Base-by-base conservation (phyloP, 37 sponge, comb jelly and placozoan species). In the Oscarella lobularis region DNA sequence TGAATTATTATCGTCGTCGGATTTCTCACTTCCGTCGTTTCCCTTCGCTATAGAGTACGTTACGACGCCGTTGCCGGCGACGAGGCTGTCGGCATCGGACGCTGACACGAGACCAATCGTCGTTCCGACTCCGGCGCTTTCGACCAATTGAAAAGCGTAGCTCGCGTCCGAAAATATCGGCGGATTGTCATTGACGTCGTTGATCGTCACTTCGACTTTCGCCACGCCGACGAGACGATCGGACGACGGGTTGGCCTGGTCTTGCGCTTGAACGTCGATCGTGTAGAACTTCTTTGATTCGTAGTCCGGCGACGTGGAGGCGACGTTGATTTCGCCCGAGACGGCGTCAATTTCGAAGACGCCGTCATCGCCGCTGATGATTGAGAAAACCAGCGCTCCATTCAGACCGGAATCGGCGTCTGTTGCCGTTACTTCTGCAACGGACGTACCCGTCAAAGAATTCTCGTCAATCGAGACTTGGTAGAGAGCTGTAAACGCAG, bases 161-260 rank as follows among this genome's bases (percentile, higher is more conserved):
- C 60, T 6, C 0, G 38, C 2, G 5, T 34, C 1, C 4, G 65
- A 29, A 74, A 90, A 90, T 3, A 60, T 38, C 41, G 91, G 91
- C 35, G 70, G 2, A 37, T 83, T 87, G 55, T 90, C 91, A 77
- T 90, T 84, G 0, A 76, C 82, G 33, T 86, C 83, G 3, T 72
- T 32, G 27, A 90, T 40, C 38, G 40, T 32, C 39, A 87, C 84
- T 1, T 39, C 37, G 0, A 87, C 67, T 34, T 38, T 78, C 3
- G 81, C 75, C 30, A 39, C 74, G 0, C 67, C 81, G 0, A 6
- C 66, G 66, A 79, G 74, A n/a, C 66, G 60, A 2, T 0, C 5
- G 5, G 80, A 33, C 41, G 83, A 85, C 2, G 41, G 3, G 31
- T 78, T 66, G 35, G 60, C 60, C 60, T 48, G 60, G 60, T 48